Evolutionary conservation across 2,888 invertebrate species (phyloP).

Genomic region (Epiperipatus broadwayi): DNA sequence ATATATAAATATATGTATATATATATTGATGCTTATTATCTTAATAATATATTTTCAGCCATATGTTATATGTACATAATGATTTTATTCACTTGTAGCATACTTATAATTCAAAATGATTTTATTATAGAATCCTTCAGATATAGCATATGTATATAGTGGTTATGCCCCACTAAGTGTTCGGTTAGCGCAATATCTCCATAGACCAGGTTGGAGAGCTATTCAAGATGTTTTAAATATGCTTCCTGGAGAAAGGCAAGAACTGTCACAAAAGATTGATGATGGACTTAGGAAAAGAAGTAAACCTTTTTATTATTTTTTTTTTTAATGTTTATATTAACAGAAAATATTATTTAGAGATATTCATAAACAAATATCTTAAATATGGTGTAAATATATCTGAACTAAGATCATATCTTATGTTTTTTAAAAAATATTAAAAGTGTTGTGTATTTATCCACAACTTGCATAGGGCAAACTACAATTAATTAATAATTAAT

Average conservation of each 20-base stretch:
- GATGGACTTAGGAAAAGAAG: constrained; percentile 29
- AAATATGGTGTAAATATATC: too few relatives aligned
- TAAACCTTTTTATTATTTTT: constrained; percentile 18
- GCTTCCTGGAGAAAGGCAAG: constrained; percentile 53
- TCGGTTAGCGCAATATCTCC: constrained; percentile 40
- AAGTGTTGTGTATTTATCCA: too few relatives aligned
- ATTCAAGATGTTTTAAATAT: constrained; percentile 58
- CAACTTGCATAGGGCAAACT: too few relatives aligned
- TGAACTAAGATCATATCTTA: too few relatives aligned
- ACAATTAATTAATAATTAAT: too few relatives aligned
- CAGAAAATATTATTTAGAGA: too few relatives aligned
- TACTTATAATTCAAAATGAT: not conserved
- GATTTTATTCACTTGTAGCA: not conserved
- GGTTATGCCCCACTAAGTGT: constrained; percentile 80
- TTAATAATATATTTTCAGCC: not conserved
- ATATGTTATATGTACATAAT: not conserved
- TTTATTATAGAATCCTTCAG: constrained; percentile 43
- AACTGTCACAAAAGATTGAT: constrained; percentile 32
- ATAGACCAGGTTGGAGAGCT: constrained; percentile 36
- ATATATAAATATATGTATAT: too few relatives aligned
- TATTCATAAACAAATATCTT: too few relatives aligned
- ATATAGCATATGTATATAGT: constrained; percentile 76
- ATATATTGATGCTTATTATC: too few relatives aligned
- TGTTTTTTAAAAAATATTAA: too few relatives aligned
- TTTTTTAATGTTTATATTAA: not conserved